Base-by-base conservation (phyloP, 2,113 vertebrate genomes). In the Gopherus flavomarginatus region DNA sequence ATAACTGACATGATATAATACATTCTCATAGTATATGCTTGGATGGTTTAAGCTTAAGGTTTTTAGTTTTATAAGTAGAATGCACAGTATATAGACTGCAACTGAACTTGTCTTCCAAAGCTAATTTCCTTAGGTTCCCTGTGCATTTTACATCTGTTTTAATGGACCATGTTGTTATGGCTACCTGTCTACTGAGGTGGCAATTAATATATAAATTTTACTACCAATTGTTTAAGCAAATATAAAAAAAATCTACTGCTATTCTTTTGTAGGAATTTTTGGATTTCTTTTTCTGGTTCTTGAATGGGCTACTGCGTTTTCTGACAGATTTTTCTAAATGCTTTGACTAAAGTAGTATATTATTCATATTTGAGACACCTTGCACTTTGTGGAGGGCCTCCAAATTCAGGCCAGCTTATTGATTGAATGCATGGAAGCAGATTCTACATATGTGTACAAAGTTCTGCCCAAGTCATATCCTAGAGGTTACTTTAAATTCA, bases 1-100 rank as follows among this genome's bases (percentile, higher is more conserved):
- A 21, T 96, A 94, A 97, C 52, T 90, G 95, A 92, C 31, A 81
- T 96, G 93, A 93, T 93, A 89, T 44, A 90, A 93, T 85, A 87
- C 42, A n/a, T 83, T 85, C 90, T 97, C 54, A 77, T 97, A 35
- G 88, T 91, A 80, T 62, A 89, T 96, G 92, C 89, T 97, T 91
- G 82, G 81, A 85, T 93, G 90, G 80, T 90, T 97, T 96, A 94
- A 92, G 83, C 80, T 90, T 94, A 85, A 96, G 52, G 77, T 95
- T 97, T 96, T 94, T 94, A 90, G 72, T 96, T 97, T 97, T 95
- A 14, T 91, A 96, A 97, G 81, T 96, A 94, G 97, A 96, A 93
- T 89, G 78, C 84, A 86, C 29, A 72, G 14, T 85, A 75, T 81
- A 86, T 91, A 95, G 78, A 77, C 65, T 95, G n/a, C 84, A 80